phyloP scores from a whole-genome alignment of 2,113 vertebrate species.

The Leucopsar rothschildi region DNA sequence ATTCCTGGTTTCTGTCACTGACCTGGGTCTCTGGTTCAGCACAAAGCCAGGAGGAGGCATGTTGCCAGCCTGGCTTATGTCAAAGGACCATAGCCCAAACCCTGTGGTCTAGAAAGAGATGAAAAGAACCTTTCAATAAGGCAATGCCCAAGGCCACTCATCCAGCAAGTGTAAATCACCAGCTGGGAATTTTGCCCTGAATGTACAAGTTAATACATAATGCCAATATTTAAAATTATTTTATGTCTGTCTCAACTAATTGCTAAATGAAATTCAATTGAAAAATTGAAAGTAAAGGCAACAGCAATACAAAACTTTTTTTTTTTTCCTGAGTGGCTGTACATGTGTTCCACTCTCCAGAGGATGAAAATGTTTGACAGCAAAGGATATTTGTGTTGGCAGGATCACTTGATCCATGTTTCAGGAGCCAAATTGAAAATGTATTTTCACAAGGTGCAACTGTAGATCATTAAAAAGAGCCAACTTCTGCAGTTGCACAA shows the following conservation, averaged over 20 bases:
- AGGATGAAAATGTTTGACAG: constrained; percentile 22
- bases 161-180: background rate
- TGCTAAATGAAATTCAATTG: background rate
- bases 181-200: background rate
- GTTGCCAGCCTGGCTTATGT: background rate
- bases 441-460: background rate
- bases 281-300: background rate
- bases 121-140: background rate
- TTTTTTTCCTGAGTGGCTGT: background rate
- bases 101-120: background rate
- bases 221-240: background rate
- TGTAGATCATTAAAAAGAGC: background rate
- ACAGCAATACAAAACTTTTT: background rate
- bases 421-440: constrained; percentile 9
- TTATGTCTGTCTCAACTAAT: background rate
- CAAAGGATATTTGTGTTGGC: constrained; percentile 31
- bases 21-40: background rate
- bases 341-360: background rate
- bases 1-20: background rate
- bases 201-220: background rate
- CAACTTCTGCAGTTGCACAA: background rate
- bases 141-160: background rate
- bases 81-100: background rate
- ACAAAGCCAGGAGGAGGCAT: background rate
- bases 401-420: constrained; percentile 14